These are phyloP conservation scores for Acestrorhynchus altus DNA, from an alignment of 2,797 vertebrate genomes.

Conservation along the genomic window DNA sequence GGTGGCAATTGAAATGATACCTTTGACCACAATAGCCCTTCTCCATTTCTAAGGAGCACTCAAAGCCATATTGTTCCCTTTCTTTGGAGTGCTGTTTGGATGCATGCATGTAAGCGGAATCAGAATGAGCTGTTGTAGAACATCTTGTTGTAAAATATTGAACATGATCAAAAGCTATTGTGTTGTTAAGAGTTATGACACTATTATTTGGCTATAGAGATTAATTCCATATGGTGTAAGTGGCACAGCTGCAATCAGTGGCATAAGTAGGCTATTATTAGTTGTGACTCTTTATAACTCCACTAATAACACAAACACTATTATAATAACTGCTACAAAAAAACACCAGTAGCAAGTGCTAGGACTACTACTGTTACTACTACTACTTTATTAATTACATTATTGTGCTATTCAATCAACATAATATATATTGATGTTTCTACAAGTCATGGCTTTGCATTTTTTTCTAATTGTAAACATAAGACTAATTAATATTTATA, in stretches of 20 bases:
- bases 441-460: too few species aligned
- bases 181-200: conserved; percentile 61
- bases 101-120: conserved; percentile 78
- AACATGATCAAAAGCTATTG: conserved; percentile 77
- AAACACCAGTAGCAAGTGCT: neutral
- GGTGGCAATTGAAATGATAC: conserved; percentile 80
- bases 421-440: too few species aligned
- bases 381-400: too few species aligned
- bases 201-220: conserved; percentile 46
- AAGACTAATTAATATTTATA: too few species aligned
- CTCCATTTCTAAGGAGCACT: conserved; percentile 81
- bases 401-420: too few species aligned
- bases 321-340: neutral
- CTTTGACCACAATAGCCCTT: conserved; percentile 79
- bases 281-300: conserved; percentile 9
- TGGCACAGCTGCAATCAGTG: conserved; percentile 18
- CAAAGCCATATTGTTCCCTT: conserved; percentile 81
- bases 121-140: conserved; percentile 79
- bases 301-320: neutral
- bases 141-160: conserved; percentile 79
- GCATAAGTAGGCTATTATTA: conserved; percentile 26
- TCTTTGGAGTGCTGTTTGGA: conserved; percentile 79
- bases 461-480: too few species aligned
- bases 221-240: conserved; percentile 54
- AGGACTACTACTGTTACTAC: too few species aligned